Percentiles rank a stretch among this genome's conserved stretches.
Evolutionary conservation across 2,113 vertebrate genomes (phyloP).

Genomic region (Eurypyga helias): DNA sequence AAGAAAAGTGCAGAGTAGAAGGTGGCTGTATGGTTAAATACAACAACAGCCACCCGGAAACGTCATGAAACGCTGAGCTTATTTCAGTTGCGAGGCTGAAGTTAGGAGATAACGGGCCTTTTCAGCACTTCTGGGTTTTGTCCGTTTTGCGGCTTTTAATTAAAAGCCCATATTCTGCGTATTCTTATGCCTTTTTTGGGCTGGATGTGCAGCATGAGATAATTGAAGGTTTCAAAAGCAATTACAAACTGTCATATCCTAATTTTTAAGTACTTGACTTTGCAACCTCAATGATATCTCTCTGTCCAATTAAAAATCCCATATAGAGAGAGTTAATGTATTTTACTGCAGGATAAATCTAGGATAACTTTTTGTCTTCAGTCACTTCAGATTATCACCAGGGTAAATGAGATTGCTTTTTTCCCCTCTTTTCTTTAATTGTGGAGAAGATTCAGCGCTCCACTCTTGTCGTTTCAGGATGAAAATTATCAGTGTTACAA

Average conservation of each 20-base stretch:
- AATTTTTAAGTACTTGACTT: slow-evolving; percentile 21
- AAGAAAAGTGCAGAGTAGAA: neutral
- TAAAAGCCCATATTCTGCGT: neutral
- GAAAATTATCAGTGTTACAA: neutral
- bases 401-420: neutral
- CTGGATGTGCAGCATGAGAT: neutral
- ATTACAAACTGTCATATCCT: neutral
- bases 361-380: neutral
- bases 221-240: slow-evolving; percentile 39
- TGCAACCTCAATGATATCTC: neutral
- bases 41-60: neutral
- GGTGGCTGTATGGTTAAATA: neutral
- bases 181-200: neutral
- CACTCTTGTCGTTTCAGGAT: neutral
- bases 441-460: neutral
- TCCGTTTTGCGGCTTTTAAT: slow-evolving; percentile 1
- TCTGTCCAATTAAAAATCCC: slow-evolving; percentile 8
- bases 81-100: neutral
- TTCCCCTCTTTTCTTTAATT: neutral
- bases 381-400: neutral
- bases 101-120: neutral
- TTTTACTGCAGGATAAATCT: neutral
- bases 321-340: neutral
- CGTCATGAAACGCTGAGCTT: neutral
- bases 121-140: neutral